Percentiles rank a stretch among this genome's conserved stretches.
phyloP scores from a whole-genome alignment of 1,140 invertebrate species.

The Drosophila auraria region DNA sequence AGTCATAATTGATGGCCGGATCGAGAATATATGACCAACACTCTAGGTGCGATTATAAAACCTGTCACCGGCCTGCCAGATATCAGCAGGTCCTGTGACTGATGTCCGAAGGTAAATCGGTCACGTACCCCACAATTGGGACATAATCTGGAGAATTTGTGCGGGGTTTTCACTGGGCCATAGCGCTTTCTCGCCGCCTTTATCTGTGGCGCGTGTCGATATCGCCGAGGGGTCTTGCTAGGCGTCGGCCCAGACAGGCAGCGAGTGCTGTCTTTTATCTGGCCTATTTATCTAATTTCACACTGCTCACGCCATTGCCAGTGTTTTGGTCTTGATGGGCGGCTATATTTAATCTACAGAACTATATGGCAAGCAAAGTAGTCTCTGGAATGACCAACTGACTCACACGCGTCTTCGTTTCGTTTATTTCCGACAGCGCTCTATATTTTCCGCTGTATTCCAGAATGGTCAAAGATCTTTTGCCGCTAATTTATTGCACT shows the following conservation, averaged over 20 bases:
- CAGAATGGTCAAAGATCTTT: slow-evolving; percentile 9
- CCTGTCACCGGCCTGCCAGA: slow-evolving; percentile 9
- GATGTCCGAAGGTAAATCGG: slow-evolving; percentile 14
- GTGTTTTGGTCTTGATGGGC: slow-evolving; percentile 29
- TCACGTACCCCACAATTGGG: slow-evolving; percentile 29
- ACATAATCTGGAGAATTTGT: neutral
- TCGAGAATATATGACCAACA: slow-evolving; percentile 22
- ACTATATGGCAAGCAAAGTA: neutral
- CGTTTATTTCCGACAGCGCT: neutral
- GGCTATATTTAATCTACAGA: slow-evolving; percentile 22
- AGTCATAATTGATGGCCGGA: slow-evolving; percentile 31
- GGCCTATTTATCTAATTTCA: slow-evolving; percentile 40
- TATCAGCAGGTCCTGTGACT: slow-evolving; percentile 26
- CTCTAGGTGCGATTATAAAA: slow-evolving; percentile 22
- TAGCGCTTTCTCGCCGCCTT: neutral
- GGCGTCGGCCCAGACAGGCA: slow-evolving; percentile 5
- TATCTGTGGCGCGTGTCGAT: slow-evolving; percentile 42
- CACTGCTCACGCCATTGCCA: slow-evolving; percentile 34
- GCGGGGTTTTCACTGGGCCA: slow-evolving; percentile 7
- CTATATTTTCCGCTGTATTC: neutral
- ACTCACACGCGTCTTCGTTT: slow-evolving; percentile 23
- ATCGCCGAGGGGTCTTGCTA: slow-evolving; percentile 19
- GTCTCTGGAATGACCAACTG: slow-evolving; percentile 22
- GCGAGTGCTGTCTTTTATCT: slow-evolving; percentile 24
- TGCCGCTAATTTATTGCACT: slow-evolving; percentile 33